Conservation (phyloP, 2,888 invertebrate species). For the Temnothorax rugatulus region DNA sequence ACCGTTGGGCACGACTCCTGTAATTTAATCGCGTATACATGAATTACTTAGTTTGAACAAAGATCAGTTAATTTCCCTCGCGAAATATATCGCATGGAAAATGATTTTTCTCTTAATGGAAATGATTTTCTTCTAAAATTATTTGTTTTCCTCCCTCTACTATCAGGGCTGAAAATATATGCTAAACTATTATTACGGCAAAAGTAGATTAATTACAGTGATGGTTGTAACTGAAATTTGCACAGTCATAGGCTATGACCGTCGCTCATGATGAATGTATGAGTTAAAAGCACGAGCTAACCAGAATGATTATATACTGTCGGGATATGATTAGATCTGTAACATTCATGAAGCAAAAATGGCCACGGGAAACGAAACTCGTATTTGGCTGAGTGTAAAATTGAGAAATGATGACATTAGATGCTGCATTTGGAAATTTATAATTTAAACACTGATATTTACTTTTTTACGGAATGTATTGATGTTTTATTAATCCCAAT, state of each 20-base stretch:
- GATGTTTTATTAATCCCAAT: neutral
- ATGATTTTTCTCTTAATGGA: neutral
- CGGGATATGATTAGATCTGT: constrained; percentile 24
- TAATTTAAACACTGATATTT: neutral
- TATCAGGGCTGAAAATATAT: neutral
- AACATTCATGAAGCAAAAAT: constrained; percentile 8
- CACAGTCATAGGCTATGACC: neutral
- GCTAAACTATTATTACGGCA: neutral
- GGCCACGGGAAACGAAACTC: neutral
- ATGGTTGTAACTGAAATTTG: constrained; percentile 33
- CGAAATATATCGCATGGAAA: neutral
- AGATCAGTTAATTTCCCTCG: neutral
- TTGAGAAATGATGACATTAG: neutral
- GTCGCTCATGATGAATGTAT: constrained; percentile 9
- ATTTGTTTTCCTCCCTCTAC: neutral
- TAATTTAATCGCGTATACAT: constrained; percentile 38
- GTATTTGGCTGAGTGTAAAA: neutral
- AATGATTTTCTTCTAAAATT: neutral
- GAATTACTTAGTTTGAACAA: neutral
- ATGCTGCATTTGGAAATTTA: neutral
- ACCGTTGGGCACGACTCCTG: neutral
- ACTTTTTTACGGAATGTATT: neutral
- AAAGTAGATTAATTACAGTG: constrained; percentile 27
- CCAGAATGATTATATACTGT: neutral
- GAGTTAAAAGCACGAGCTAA: constrained; percentile 12